These are phyloP conservation scores for Paraplagusia blochii DNA, from an alignment of 2,113 vertebrate genomes.

Conservation along the genomic window DNA sequence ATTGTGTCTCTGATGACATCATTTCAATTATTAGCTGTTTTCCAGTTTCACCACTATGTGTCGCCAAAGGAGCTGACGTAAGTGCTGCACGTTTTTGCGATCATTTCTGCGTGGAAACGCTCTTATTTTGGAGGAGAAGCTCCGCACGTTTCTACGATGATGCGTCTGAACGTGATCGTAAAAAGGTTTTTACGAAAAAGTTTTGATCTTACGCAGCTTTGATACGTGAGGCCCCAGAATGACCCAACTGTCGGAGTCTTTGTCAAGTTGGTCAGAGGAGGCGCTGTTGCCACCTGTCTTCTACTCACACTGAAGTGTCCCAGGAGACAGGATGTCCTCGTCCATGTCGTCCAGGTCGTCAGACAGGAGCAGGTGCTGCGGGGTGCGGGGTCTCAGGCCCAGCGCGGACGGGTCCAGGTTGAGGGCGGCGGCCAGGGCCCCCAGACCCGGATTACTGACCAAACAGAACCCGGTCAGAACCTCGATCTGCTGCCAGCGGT, in stretches of 20 bases:
- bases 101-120: too few species aligned
- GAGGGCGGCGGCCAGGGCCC: slow-evolving; percentile 81
- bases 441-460: slow-evolving; percentile 88
- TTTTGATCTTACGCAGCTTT: too few species aligned
- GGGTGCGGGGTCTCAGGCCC: slow-evolving; percentile 78
- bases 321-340: slow-evolving; percentile 89
- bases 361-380: slow-evolving; percentile 87
- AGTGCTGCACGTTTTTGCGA: too few species aligned
- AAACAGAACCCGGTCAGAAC: slow-evolving; percentile 86
- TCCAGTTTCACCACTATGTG: too few species aligned
- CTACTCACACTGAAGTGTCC: slow-evolving; percentile 87
- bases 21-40: too few species aligned
- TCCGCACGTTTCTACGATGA: too few species aligned
- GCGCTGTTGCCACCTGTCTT: background rate
- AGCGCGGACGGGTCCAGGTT: slow-evolving; percentile 90
- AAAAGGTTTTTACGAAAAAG: too few species aligned
- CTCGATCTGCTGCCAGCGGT: slow-evolving; percentile 95
- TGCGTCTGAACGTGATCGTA: too few species aligned
- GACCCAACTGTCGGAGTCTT: background rate
- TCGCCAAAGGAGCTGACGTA: too few species aligned
- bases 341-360: slow-evolving; percentile 96
- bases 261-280: background rate
- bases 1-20: too few species aligned
- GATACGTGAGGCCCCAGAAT: background rate
- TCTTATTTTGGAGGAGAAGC: too few species aligned